These are phyloP conservation scores for Saccostrea glomerata DNA, from an alignment of 1,140 invertebrate genomes.

Conservation along the genomic window DNA sequence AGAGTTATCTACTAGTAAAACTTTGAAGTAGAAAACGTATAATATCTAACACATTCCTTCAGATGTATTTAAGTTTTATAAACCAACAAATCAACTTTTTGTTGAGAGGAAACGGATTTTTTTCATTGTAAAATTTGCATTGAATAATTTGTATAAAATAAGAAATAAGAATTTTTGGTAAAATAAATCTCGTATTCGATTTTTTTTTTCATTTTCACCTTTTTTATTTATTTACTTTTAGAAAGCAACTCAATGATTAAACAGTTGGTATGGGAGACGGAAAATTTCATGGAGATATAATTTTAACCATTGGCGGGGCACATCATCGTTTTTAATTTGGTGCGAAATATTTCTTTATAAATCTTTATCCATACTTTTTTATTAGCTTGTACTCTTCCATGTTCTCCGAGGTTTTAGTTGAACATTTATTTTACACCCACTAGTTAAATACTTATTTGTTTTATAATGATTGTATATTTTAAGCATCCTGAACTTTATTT, in stretches of 20 bases:
- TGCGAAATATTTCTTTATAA: constrained; percentile 16
- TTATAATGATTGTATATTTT: background rate
- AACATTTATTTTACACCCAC: background rate
- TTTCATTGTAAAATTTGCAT: too few relatives aligned
- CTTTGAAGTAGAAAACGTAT: too few relatives aligned
- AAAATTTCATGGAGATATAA: constrained; percentile 4
- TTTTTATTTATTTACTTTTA: background rate
- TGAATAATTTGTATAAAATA: too few relatives aligned
- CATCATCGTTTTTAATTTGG: background rate
- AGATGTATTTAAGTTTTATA: too few relatives aligned
- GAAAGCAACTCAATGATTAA: background rate
- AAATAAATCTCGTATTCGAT: too few relatives aligned
- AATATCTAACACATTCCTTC: too few relatives aligned
- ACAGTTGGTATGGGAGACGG: constrained; percentile 24
- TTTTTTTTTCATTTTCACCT: background rate
- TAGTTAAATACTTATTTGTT: background rate
- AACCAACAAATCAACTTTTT: too few relatives aligned
- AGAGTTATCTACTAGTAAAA: too few relatives aligned
- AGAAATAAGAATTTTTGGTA: too few relatives aligned
- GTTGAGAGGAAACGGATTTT: too few relatives aligned
- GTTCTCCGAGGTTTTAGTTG: background rate
- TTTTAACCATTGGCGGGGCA: background rate
- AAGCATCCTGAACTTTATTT: background rate
- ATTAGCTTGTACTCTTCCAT: background rate
- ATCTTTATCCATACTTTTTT: background rate